Percentiles rank a stretch among this genome's conserved stretches.
These are phyloP conservation scores for Sebastes schlegelii DNA, from an alignment of 2,113 vertebrate genomes.

Conservation along the genomic window DNA sequence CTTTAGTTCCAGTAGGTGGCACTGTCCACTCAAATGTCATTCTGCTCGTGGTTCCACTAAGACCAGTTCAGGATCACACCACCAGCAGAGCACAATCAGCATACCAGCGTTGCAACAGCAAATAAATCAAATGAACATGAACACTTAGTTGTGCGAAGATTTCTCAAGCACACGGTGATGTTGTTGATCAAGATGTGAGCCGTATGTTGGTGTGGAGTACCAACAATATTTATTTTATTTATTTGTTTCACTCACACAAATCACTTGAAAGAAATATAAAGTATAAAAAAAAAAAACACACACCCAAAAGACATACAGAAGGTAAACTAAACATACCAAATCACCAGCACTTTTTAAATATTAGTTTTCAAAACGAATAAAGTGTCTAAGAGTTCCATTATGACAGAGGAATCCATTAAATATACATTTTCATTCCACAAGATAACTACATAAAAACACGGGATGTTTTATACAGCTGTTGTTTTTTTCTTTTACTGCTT, in stretches of 20 bases:
- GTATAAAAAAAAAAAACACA: no score
- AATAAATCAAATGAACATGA: not conserved
- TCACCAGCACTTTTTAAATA: not conserved
- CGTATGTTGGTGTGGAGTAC: no score
- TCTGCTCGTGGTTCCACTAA: not conserved
- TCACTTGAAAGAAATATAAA: no score
- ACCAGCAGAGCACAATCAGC: not conserved
- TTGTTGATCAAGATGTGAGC: not conserved
- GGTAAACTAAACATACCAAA: not conserved
- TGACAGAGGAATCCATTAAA: not conserved
- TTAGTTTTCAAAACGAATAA: no score
- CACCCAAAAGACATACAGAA: not conserved
- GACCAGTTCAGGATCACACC: not conserved
- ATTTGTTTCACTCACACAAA: no score
- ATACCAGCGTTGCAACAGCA: not conserved
- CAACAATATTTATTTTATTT: no score
- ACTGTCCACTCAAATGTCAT: not conserved
- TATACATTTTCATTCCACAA: not conserved
- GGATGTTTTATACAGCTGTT: not conserved
- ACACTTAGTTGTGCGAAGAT: no score
- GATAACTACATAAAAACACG: not conserved
- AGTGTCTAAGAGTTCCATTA: no score
- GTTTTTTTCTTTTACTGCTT: not conserved
- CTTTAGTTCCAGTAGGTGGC: not conserved
- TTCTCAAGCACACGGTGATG: not conserved